Evolutionary conservation across 2,888 invertebrate species (phyloP).

Genomic region (Tachystola acroxantha): DNA sequence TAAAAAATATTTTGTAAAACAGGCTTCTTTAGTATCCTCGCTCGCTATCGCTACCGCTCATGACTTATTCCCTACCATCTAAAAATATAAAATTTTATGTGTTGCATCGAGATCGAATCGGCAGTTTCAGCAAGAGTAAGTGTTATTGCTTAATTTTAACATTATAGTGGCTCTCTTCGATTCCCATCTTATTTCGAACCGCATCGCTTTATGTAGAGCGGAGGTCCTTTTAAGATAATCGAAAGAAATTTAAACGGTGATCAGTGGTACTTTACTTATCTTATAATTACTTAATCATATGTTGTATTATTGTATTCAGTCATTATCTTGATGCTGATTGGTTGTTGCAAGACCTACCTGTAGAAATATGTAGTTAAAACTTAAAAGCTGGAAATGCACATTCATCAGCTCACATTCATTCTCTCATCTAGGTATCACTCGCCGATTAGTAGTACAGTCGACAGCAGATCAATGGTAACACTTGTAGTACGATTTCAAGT

Average conservation of each 20-base stretch:
- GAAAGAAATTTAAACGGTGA: constrained; percentile 1
- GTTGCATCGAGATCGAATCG: constrained; percentile 48
- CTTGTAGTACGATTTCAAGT: no score
- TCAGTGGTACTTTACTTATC: constrained; percentile 1
- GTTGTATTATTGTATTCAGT: neutral
- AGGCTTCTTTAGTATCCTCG: no score
- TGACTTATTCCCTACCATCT: constrained; percentile 19
- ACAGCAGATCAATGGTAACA: no score
- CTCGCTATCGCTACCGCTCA: constrained; percentile 20
- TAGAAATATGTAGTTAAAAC: no score
- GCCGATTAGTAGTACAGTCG: no score
- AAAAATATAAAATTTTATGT: constrained; percentile 75
- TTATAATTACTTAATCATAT: constrained; percentile 7
- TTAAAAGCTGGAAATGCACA: no score
- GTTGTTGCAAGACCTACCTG: no score
- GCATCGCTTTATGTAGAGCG: constrained; percentile 3
- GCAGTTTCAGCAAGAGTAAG: constrained; percentile 55
- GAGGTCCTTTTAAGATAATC: constrained; percentile 3
- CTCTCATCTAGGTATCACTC: no score
- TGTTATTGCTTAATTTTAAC: constrained; percentile 74
- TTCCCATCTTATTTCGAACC: constrained; percentile 20
- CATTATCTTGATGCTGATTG: no score
- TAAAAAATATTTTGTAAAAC: no score
- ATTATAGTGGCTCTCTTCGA: constrained; percentile 54
- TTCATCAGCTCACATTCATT: no score